phyloP scores from a whole-genome alignment of 1,140 invertebrate species.

The Brachystomella parvula region DNA sequence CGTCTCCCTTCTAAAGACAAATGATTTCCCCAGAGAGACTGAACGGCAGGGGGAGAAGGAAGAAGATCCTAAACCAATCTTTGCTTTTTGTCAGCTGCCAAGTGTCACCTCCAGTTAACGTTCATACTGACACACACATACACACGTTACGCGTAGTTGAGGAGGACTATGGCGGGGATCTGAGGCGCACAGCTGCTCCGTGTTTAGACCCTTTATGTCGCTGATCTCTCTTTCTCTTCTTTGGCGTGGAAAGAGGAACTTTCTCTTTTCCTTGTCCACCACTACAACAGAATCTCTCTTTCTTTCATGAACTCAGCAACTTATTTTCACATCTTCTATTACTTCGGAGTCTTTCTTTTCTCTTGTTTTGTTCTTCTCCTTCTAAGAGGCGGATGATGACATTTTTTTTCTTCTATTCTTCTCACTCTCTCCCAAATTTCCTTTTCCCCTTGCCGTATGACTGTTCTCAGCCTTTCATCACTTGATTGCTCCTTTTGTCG shows the following conservation, averaged over 20 bases:
- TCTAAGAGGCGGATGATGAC: neutral
- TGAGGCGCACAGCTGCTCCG: no score
- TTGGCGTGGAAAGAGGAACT: neutral
- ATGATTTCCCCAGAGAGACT: conserved; percentile 36
- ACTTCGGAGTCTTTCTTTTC: no score
- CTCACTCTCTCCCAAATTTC: no score
- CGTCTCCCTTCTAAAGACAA: conserved; percentile 29
- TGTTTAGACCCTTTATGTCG: no score
- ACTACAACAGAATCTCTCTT: neutral
- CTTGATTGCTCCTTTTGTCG: no score
- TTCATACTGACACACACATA: conserved; percentile 32
- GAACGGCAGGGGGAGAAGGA: conserved; percentile 5
- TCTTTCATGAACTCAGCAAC: neutral
- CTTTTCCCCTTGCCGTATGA: no score
- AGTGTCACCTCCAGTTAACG: conserved; percentile 37
- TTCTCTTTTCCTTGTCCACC: neutral
- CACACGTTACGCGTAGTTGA: conserved; percentile 1
- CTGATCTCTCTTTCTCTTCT: no score
- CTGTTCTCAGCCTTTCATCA: no score
- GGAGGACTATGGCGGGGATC: no score
- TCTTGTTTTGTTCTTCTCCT: neutral
- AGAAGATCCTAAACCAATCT: conserved; percentile 24
- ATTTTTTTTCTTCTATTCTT: neutral
- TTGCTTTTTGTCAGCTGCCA: conserved; percentile 37
- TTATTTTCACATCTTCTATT: no score